Evolutionary conservation across 2,888 invertebrate genomes (phyloP).

Genomic region (Bombyx huttoni): DNA sequence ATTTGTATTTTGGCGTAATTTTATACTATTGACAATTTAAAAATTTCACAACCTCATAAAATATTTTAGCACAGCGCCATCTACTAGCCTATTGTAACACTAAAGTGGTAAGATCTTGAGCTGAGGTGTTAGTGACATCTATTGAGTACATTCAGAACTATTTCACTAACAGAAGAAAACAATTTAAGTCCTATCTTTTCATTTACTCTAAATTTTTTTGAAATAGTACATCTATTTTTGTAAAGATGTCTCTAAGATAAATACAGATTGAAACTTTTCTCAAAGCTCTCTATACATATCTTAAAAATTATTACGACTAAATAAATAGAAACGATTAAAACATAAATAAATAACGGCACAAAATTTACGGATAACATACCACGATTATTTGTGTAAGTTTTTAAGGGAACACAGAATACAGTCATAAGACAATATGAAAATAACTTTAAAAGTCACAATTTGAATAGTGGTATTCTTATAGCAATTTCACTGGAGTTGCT

Average conservation of each 20-base stretch:
- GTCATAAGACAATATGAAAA: no score
- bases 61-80: slow-evolving; percentile 20
- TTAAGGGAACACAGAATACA: no score
- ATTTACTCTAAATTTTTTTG: no score
- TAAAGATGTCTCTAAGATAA: not conserved
- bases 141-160: slow-evolving; percentile 6
- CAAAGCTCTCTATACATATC: no score
- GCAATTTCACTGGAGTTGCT: slow-evolving; percentile 12
- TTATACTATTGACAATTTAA: not conserved
- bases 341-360: no score
- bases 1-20: not conserved
- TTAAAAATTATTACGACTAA: no score
- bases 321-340: no score
- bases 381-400: no score
- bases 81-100: slow-evolving; percentile 14
- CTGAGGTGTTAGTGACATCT: slow-evolving; percentile 16
- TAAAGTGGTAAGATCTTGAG: slow-evolving; percentile 4
- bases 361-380: no score
- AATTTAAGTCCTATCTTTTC: not conserved
- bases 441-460: no score
- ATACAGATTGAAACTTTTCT: not conserved
- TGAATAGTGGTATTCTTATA: no score
- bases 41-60: not conserved
- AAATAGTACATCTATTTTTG: not conserved
- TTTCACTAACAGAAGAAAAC: not conserved